A percentile compares a stretch with the other conserved stretches of the same genome.
phyloP scores from a whole-genome alignment of 2,888 invertebrate species.

The Labia minor region DNA sequence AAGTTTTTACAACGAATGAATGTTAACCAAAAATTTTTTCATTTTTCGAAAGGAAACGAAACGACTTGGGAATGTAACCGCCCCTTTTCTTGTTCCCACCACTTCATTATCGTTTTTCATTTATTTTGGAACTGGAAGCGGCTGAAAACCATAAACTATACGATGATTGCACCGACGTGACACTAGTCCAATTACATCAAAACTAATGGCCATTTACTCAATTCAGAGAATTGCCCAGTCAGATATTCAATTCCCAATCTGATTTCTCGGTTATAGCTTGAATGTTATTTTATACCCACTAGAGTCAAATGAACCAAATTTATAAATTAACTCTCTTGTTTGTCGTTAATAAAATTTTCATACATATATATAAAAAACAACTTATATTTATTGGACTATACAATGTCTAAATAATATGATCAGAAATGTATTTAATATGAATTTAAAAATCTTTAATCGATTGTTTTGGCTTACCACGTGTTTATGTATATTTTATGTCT shows the following conservation, averaged over 20 bases:
- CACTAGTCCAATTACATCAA: constrained; percentile 5
- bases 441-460: constrained; percentile 7
- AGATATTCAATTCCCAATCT: not conserved
- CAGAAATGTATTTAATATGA: not conserved
- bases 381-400: too few species aligned
- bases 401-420: too few species aligned
- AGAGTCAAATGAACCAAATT: too few species aligned
- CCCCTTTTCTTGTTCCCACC: not conserved
- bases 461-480: not conserved
- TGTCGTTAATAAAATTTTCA: too few species aligned
- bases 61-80: not conserved
- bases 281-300: too few species aligned
- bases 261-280: not conserved
- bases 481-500: constrained; percentile 13
- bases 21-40: not conserved
- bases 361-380: too few species aligned
- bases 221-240: not conserved
- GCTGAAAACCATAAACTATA: not conserved
- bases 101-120: constrained; percentile 1
- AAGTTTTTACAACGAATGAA: not conserved
- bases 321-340: too few species aligned
- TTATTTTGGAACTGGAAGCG: not conserved
- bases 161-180: not conserved
- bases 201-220: not conserved
- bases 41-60: not conserved